These are phyloP conservation scores for Hexactinellida sp. DNA, from an alignment of 37 sponge, comb jelly and placozoan genomes.

Conservation along the genomic window DNA sequence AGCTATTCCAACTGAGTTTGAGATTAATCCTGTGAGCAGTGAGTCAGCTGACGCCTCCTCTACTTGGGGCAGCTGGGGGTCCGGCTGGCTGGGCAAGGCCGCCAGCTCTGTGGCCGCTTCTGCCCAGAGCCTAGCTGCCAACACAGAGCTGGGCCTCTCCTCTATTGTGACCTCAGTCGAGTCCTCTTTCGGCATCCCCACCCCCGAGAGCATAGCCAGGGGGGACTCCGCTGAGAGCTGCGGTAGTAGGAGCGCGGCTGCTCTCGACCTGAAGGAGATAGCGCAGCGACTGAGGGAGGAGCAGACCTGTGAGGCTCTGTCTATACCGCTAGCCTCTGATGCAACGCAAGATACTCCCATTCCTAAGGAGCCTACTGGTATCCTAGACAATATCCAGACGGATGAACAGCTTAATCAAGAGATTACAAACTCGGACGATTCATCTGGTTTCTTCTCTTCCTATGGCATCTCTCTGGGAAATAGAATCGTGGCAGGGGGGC, in stretches of 20 bases:
- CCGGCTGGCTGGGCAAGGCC: not conserved
- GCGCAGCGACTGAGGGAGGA: not conserved
- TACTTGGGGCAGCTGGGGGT: not conserved
- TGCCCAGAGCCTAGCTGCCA: not conserved
- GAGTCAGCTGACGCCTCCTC: too few relatives aligned
- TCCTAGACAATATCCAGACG: not conserved
- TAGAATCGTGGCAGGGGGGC: conserved; percentile 44
- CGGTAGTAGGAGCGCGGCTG: not conserved
- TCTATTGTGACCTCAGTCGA: not conserved
- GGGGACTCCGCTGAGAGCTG: not conserved
- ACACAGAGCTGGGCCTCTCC: not conserved
- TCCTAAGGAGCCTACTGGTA: not conserved
- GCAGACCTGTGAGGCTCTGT: not conserved
- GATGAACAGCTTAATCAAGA: not conserved
- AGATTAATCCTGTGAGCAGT: too few relatives aligned
- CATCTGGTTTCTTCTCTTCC: not conserved
- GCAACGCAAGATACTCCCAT: not conserved
- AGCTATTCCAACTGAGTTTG: too few relatives aligned
- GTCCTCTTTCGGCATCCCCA: not conserved
- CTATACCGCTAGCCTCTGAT: not conserved
- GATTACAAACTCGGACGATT: not conserved
- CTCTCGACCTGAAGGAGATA: not conserved
- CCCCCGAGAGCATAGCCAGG: not conserved
- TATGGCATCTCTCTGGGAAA: not conserved
- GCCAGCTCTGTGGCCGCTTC: not conserved